Evolutionary conservation across 2,888 invertebrate species (phyloP).

Genomic region (Vandiemenella viatica): DNA sequence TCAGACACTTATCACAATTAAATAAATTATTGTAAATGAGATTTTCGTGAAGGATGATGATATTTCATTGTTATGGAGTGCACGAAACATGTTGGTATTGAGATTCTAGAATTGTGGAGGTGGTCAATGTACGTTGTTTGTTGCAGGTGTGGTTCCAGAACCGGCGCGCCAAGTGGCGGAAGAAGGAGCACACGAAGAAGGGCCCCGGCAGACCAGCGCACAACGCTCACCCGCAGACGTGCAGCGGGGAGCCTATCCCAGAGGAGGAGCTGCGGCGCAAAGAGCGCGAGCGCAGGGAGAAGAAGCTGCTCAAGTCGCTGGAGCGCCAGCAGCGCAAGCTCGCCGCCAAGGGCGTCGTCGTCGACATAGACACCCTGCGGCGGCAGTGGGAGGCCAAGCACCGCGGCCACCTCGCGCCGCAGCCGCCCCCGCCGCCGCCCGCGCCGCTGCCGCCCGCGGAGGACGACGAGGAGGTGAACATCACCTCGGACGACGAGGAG

Average conservation of each 20-base stretch:
- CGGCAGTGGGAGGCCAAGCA: constrained; percentile 70
- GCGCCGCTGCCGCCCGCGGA: constrained; percentile 21
- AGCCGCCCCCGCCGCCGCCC: constrained; percentile 29
- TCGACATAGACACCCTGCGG: constrained; percentile 70
- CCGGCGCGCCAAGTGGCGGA: constrained; percentile 95
- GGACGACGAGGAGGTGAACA: constrained; percentile 18
- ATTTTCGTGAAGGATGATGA: too few species aligned
- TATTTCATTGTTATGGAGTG: too few species aligned
- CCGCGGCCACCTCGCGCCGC: neutral
- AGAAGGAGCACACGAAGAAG: constrained; percentile 97
- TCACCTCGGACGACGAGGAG: constrained; percentile 29
- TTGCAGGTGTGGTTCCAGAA: constrained; percentile 99
- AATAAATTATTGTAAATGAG: too few species aligned
- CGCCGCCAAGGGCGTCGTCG: constrained; percentile 77
- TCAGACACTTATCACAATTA: too few species aligned
- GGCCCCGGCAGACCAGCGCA: constrained; percentile 96
- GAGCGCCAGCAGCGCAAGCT: constrained; percentile 86
- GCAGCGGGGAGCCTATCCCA: constrained; percentile 92
- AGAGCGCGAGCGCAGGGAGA: constrained; percentile 74
- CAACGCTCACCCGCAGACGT: constrained; percentile 95
- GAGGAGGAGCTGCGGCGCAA: constrained; percentile 74
- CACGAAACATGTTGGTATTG: too few species aligned
- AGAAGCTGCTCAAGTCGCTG: constrained; percentile 81
- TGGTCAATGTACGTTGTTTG: too few species aligned
- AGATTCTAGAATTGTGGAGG: too few species aligned